Percentiles rank a stretch among this genome's conserved stretches.
These are phyloP conservation scores for Syngnathus floridae DNA, from an alignment of 2,113 vertebrate genomes.

Conservation along the genomic window DNA sequence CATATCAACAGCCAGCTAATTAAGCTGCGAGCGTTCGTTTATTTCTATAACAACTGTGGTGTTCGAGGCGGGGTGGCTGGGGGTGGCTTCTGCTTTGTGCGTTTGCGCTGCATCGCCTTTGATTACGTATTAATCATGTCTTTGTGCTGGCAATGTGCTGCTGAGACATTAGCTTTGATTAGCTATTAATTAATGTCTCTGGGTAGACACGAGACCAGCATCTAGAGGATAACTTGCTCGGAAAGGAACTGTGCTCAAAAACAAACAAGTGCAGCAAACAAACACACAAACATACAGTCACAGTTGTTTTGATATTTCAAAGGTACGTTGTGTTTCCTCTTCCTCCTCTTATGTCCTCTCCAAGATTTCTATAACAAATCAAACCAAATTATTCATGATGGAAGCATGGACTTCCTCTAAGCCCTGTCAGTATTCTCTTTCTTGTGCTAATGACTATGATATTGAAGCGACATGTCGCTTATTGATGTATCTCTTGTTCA, in stretches of 20 bases:
- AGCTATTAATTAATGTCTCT: constrained; percentile 79
- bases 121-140: constrained; percentile 79
- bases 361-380: constrained; percentile 68
- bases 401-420: constrained; percentile 60
- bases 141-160: constrained; percentile 70
- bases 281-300: constrained; percentile 64
- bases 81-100: constrained; percentile 69
- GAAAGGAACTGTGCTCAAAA: constrained; percentile 63
- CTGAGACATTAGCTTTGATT: constrained; percentile 78
- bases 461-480: constrained; percentile 53
- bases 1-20: constrained; percentile 61
- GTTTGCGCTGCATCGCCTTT: constrained; percentile 67
- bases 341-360: constrained; percentile 68
- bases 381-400: constrained; percentile 72
- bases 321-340: constrained; percentile 61
- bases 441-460: constrained; percentile 67
- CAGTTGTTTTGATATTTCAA: constrained; percentile 71
- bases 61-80: constrained; percentile 41
- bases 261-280: constrained; percentile 66
- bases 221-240: constrained; percentile 66
- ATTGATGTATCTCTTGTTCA: constrained; percentile 69
- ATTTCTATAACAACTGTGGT: constrained; percentile 68
- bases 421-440: constrained; percentile 63
- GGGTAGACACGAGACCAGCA: constrained; percentile 63
- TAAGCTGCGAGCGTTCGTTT: constrained; percentile 62